These are phyloP conservation scores for Tichodroma muraria DNA, from an alignment of 2,113 vertebrate genomes.

Conservation along the genomic window DNA sequence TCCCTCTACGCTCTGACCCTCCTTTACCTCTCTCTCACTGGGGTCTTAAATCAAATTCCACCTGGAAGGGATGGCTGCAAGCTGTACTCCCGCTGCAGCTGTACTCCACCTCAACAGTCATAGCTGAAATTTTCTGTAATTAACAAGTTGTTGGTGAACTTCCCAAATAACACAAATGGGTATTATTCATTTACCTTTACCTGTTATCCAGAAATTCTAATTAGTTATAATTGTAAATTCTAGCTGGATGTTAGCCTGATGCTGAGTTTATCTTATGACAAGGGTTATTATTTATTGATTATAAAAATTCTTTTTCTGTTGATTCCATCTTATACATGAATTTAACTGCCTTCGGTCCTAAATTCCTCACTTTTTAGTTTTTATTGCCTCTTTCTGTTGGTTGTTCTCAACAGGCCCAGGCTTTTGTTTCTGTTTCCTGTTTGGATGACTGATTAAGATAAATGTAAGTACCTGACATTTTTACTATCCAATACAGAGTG, in stretches of 20 bases:
- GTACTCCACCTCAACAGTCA: neutral
- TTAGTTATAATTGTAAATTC: neutral
- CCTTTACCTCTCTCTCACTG: neutral
- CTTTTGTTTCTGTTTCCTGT: neutral
- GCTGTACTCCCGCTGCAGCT: neutral
- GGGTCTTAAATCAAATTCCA: neutral
- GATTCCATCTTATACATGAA: neutral
- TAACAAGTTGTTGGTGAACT: neutral
- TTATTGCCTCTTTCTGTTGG: neutral
- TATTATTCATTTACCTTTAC: neutral
- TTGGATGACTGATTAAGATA: neutral
- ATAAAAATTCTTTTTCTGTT: neutral
- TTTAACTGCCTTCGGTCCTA: neutral
- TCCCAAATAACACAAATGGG: neutral
- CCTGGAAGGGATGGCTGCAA: neutral
- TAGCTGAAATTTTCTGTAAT: neutral
- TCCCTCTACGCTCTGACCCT: neutral
- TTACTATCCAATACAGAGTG: neutral
- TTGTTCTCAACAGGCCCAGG: neutral
- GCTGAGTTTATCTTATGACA: neutral
- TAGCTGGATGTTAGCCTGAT: accelerated
- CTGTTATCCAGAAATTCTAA: neutral
- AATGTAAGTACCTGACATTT: neutral
- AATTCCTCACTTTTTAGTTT: neutral
- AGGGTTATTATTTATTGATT: neutral